These are phyloP conservation scores for Oikopleura albicans DNA, from an alignment of 23 tunicate species.

Conservation along the genomic window DNA sequence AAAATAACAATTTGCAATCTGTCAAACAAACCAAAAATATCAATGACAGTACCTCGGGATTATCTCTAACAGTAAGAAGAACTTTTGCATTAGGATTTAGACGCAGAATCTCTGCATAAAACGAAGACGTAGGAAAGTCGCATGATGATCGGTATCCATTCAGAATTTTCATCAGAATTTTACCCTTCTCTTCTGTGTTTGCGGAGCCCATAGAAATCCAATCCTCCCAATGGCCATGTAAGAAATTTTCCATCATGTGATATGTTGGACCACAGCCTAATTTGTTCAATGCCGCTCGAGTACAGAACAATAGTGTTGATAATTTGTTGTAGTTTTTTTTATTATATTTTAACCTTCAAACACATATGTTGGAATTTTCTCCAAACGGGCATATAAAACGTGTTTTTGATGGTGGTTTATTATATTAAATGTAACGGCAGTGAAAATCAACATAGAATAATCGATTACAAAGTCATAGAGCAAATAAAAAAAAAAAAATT, in stretches of 20 bases:
- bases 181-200: not conserved
- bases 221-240: not conserved
- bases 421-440: no score
- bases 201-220: not conserved
- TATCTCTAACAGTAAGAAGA: not conserved
- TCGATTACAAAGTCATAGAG: no score
- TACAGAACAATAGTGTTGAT: not conserved
- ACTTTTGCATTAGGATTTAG: not conserved
- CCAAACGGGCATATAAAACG: not conserved
- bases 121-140: not conserved
- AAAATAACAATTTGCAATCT: no score
- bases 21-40: no score
- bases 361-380: not conserved
- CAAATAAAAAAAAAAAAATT: no score
- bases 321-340: no score
- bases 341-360: no score
- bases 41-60: not conserved
- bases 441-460: no score
- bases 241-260: not conserved
- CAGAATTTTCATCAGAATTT: not conserved
- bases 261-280: not conserved
- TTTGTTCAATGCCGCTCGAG: not conserved
- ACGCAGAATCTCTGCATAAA: not conserved
- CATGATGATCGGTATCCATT: not conserved
- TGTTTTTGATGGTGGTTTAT: no score